Conservation (phyloP, 2,888 invertebrate genomes). For the Poecilus cupreus region DNA sequence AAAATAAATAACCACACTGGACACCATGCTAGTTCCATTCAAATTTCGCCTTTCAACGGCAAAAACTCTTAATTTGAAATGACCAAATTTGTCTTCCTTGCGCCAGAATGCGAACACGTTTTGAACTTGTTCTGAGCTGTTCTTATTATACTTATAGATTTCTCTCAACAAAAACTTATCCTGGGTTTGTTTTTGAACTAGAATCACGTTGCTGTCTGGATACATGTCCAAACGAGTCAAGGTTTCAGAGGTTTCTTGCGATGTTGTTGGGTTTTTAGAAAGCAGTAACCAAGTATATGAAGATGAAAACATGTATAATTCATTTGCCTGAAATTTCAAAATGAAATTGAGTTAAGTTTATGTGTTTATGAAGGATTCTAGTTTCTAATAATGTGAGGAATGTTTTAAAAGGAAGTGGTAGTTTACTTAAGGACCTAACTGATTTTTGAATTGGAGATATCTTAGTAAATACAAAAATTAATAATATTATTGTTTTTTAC, state of each 20-base stretch:
- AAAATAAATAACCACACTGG: slow-evolving; percentile 75
- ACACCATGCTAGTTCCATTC: slow-evolving; percentile 70
- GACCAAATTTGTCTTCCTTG: not conserved
- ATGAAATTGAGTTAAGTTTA: not conserved
- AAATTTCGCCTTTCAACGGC: slow-evolving; percentile 71
- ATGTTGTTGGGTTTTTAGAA: not conserved
- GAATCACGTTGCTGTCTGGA: slow-evolving; percentile 12
- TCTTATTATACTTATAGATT: not conserved
- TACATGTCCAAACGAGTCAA: not conserved
- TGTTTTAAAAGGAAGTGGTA: no score
- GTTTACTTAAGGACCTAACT: no score
- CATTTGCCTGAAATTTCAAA: slow-evolving; percentile 18
- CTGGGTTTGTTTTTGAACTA: not conserved
- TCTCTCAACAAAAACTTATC: not conserved
- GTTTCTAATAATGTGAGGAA: not conserved
- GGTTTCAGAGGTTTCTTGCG: not conserved
- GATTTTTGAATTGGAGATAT: no score
- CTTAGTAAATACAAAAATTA: no score
- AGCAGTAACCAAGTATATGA: slow-evolving; percentile 9
- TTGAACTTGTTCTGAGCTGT: not conserved
- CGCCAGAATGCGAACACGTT: not conserved
- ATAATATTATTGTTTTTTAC: no score
- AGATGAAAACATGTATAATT: not conserved
- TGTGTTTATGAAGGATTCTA: not conserved
- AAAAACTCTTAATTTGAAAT: not conserved